These are phyloP conservation scores for Solenodon paradoxus DNA, from an alignment of 2,113 vertebrate species.

Conservation along the genomic window DNA sequence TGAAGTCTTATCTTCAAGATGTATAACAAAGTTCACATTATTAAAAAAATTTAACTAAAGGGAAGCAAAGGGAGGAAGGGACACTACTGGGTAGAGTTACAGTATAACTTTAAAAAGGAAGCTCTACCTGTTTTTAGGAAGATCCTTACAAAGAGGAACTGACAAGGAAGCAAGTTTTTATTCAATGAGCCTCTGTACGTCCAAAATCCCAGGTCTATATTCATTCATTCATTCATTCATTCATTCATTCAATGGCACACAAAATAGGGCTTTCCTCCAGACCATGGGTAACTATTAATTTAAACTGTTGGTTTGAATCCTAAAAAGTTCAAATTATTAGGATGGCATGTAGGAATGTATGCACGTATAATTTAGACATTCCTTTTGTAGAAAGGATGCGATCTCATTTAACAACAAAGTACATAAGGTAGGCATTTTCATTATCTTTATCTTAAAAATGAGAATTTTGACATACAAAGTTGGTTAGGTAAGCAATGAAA, in stretches of 20 bases:
- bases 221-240: not conserved
- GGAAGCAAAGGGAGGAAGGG: not conserved
- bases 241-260: too few species aligned
- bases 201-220: not conserved
- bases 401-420: not conserved
- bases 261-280: not conserved
- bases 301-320: too few species aligned
- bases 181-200: not conserved
- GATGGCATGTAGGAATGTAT: too few species aligned
- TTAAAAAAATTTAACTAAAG: not conserved
- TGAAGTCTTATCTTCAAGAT: constrained; percentile 20
- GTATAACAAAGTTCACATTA: not conserved
- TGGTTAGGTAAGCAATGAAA: not conserved
- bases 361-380: too few species aligned
- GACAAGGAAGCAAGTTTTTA: not conserved
- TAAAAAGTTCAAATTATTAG: not conserved
- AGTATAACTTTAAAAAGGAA: not conserved
- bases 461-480: not conserved
- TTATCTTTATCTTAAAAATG: not conserved
- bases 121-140: not conserved
- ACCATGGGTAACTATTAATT: not conserved
- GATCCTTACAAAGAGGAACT: not conserved
- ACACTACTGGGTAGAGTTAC: not conserved
- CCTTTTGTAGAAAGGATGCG: not conserved
- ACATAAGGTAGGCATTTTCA: not conserved